phyloP scores from a whole-genome alignment of 2,888 invertebrate species.

The Petrolisthes cinctipes region DNA sequence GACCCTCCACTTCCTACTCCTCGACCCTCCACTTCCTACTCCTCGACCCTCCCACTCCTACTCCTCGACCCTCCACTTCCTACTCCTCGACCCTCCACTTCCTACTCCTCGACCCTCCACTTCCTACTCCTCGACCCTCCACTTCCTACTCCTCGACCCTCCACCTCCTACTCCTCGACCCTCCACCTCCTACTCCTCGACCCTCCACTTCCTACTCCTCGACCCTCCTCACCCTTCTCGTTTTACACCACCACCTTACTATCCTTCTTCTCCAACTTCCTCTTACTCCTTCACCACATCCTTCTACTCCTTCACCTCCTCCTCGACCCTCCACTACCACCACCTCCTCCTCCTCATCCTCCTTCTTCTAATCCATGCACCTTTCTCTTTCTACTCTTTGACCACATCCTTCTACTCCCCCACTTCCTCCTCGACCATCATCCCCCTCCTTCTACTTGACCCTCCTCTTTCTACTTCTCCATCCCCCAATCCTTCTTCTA shows the following conservation, averaged over 20 bases:
- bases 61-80: neutral
- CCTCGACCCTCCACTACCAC: no score
- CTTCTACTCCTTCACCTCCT: no score
- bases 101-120: neutral
- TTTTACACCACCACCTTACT: neutral
- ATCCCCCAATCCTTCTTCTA: neutral
- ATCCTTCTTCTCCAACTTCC: neutral
- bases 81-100: neutral
- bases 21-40: neutral
- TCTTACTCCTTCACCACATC: neutral
- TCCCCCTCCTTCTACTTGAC: neutral
- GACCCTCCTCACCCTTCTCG: neutral
- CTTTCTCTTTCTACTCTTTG: neutral
- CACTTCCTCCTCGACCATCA: neutral
- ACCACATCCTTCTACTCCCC: conserved; percentile 9
- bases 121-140: no score
- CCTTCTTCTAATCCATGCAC: neutral
- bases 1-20: neutral
- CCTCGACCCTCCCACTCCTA: neutral
- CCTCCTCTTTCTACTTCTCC: neutral
- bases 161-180: neutral
- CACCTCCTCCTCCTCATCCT: neutral
- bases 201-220: neutral
- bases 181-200: neutral
- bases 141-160: no score